phyloP scores from a whole-genome alignment of 1,140 invertebrate genomes.

The Aricia agestis region DNA sequence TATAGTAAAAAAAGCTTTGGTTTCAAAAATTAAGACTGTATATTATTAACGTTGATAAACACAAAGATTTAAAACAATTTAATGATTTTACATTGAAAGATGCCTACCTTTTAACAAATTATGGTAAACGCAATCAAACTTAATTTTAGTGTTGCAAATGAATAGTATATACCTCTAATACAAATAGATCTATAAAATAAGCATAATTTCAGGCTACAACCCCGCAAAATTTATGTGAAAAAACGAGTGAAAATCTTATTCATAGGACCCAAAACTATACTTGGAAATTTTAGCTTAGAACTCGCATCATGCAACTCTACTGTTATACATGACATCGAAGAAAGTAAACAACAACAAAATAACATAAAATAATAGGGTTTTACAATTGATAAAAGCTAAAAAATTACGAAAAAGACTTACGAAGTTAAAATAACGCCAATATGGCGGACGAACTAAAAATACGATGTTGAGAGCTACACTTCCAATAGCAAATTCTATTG shows the following conservation, averaged over 20 bases:
- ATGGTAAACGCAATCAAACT: background rate
- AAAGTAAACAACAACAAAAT: slow-evolving; percentile 49
- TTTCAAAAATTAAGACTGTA: slow-evolving; percentile 28
- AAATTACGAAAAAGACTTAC: slow-evolving; percentile 73
- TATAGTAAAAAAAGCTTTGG: slow-evolving; percentile 47
- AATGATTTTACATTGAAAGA: background rate
- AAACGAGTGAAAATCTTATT: slow-evolving; percentile 17
- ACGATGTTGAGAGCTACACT: slow-evolving; percentile 68
- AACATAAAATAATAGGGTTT: slow-evolving; percentile 53
- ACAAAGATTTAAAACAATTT: background rate
- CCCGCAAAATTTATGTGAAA: slow-evolving; percentile 23
- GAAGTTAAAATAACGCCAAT: slow-evolving; percentile 74
- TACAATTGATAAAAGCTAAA: slow-evolving; percentile 57
- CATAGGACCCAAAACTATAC: slow-evolving; percentile 61
- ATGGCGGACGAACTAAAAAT: slow-evolving; percentile 76
- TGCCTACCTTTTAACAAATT: background rate
- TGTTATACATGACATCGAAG: slow-evolving; percentile 45
- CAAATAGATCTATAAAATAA: slow-evolving; percentile 12
- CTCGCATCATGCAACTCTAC: slow-evolving; percentile 54
- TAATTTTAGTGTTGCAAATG: background rate
- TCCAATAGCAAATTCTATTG: slow-evolving; percentile 63
- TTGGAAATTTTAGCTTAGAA: slow-evolving; percentile 48
- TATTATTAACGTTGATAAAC: slow-evolving; percentile 26
- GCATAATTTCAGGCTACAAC: slow-evolving; percentile 1
- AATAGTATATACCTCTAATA: background rate